Base-by-base conservation (phyloP, 1,140 invertebrate genomes). In the Riptortus pedestris region DNA sequence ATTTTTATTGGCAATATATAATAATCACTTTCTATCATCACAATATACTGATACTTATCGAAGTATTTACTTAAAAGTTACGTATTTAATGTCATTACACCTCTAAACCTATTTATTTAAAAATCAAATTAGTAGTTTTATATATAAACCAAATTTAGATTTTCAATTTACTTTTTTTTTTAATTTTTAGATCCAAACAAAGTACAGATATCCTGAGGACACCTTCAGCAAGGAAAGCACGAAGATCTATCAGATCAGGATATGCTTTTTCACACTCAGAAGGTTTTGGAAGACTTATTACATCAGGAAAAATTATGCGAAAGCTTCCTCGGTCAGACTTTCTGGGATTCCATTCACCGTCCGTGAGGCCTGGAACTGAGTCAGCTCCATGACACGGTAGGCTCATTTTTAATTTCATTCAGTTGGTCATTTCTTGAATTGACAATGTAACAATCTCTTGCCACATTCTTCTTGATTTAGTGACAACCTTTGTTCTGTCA, bases 241-340 rank as follows among this genome's bases (percentile, higher is more conserved):
- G 93, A 26, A 84, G 92, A 60, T 96, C 93, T 3, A 81, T 98
- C 47, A 85, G 96, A 16, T 97, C 93, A 0, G 96, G 96, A 38
- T 99, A 99, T 75, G 96, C 96, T 1, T 99, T 99, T 78, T 93
- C 96, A 29, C 96, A 99, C 78, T 82, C 85, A 71, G 71, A 72
- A 69, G 71, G 96, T 69, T 99, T 99, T 78, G 96, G 96, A 43
- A 83, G 93, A 9, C 85, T 99, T 24, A 99, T 99, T 71, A 98
- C 94, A 4, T 96, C 92, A 38, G 96, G 96, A 43, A 96, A 96
- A 76, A 95, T 98, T 70, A 97, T 98, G 92, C 83, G 87, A 64
- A 87, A 87, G 74, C 74, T 87, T 71, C 87, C 85, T 38, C 85
- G 87, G 71, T 78, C 78, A 12, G 65, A 61, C 43, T 68, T 65